A percentile compares a stretch with the other conserved stretches of the same genome.
These are phyloP conservation scores for Andrena dorsata DNA, from an alignment of 2,888 invertebrate species.

Conservation along the genomic window DNA sequence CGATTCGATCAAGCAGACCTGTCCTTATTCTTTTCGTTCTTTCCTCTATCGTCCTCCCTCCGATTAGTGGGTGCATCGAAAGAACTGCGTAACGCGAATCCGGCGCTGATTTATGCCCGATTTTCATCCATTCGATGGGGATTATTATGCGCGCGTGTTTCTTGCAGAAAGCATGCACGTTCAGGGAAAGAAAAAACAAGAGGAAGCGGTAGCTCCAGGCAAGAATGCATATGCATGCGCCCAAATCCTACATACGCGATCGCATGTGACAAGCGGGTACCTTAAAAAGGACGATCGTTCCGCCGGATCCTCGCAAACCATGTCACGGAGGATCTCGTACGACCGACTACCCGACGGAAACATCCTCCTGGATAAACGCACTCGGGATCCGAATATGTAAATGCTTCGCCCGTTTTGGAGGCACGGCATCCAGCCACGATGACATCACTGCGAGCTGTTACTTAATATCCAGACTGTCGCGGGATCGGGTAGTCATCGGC, in stretches of 20 bases:
- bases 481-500: constrained; percentile 2
- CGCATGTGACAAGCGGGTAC: constrained; percentile 22
- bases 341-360: background rate
- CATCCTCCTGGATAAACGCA: background rate
- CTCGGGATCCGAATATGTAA: constrained; percentile 28
- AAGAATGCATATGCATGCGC: constrained; percentile 39
- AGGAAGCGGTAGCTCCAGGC: background rate
- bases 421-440: constrained; percentile 16
- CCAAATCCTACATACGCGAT: constrained; percentile 21
- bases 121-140: no score
- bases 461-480: constrained; percentile 32
- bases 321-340: background rate
- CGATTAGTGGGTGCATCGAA: background rate
- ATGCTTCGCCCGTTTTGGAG: constrained; percentile 50
- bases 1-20: constrained; percentile 64
- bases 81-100: background rate
- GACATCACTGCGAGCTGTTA: constrained; percentile 43
- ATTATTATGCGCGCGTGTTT: background rate
- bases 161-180: background rate
- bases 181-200: background rate
- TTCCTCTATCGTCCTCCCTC: constrained; percentile 11
- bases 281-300: constrained; percentile 44
- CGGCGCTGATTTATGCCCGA: no score
- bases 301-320: background rate
- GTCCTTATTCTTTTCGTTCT: constrained; percentile 32